Evolutionary conservation across 1,140 invertebrate species (phyloP).

Genomic region (Trichoplusia ni): DNA sequence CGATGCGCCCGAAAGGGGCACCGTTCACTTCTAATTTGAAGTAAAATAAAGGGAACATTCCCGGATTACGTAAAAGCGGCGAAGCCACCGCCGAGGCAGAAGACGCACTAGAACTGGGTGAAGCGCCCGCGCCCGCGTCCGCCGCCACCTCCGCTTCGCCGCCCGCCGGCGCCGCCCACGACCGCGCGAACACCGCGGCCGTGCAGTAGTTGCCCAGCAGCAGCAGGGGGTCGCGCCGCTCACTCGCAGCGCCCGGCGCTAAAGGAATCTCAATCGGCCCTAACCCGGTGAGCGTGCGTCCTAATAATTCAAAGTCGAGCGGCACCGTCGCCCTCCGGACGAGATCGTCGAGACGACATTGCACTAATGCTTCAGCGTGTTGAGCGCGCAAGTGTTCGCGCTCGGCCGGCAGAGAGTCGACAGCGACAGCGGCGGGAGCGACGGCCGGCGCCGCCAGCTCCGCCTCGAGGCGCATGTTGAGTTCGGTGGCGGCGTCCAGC

Average conservation of each 20-base stretch:
- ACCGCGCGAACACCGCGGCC: constrained; percentile 87
- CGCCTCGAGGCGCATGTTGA: constrained; percentile 87
- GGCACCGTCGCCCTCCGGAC: constrained; percentile 85
- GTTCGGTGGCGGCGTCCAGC: constrained; percentile 87
- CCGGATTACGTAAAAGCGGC: constrained; percentile 28
- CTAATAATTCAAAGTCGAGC: constrained; percentile 85
- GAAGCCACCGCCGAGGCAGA: constrained; percentile 13
- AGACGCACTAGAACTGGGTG: constrained; percentile 25
- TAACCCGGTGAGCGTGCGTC: constrained; percentile 84
- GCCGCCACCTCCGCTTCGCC: constrained; percentile 79
- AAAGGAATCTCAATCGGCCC: constrained; percentile 78
- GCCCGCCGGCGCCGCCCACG: constrained; percentile 83
- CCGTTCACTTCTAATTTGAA: constrained; percentile 90
- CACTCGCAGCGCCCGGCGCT: constrained; percentile 76
- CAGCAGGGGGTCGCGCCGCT: constrained; percentile 84
- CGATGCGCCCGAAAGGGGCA: constrained; percentile 86
- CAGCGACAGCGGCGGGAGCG: constrained; percentile 80
- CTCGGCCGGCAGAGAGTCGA: constrained; percentile 83
- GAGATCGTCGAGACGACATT: constrained; percentile 87
- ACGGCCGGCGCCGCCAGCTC: constrained; percentile 76
- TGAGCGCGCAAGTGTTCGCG: constrained; percentile 85
- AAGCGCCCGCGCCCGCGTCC: constrained; percentile 83
- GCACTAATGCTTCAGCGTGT: constrained; percentile 87
- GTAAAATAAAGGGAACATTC: constrained; percentile 85
- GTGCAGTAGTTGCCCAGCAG: constrained; percentile 89